These are phyloP conservation scores for Lethenteron camtschaticum DNA, from an alignment of 2,113 vertebrate species.

Conservation along the genomic window DNA sequence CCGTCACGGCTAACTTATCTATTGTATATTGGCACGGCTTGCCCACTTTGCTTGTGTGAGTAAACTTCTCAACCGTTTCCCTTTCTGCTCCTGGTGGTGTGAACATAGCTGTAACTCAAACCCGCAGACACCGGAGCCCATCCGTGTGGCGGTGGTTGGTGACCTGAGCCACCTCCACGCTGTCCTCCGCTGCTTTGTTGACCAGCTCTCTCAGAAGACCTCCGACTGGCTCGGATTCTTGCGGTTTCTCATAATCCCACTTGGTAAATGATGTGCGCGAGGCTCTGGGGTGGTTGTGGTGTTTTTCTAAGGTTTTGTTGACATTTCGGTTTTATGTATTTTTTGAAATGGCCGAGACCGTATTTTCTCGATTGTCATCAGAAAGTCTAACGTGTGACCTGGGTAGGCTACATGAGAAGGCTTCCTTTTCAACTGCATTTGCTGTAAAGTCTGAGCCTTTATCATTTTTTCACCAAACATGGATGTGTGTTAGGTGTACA, in stretches of 20 bases:
- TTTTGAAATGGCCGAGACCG: too few relatives aligned
- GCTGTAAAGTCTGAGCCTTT: too few relatives aligned
- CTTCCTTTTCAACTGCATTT: too few relatives aligned
- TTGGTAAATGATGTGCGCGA: constrained; percentile 26
- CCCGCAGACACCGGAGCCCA: constrained; percentile 43
- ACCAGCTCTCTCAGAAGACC: constrained; percentile 54
- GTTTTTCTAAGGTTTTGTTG: too few relatives aligned
- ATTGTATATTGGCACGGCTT: not conserved
- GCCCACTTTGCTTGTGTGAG: not conserved
- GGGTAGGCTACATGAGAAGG: too few relatives aligned
- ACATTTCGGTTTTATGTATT: too few relatives aligned
- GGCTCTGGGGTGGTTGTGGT: too few relatives aligned
- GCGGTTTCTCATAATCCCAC: constrained; percentile 53
- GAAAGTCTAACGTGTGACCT: too few relatives aligned
- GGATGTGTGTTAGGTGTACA: too few relatives aligned
- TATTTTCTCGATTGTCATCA: too few relatives aligned
- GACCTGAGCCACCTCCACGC: constrained; percentile 49
- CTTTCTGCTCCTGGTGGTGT: not conserved
- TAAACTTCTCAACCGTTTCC: not conserved
- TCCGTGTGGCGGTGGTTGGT: constrained; percentile 56
- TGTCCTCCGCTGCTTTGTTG: constrained; percentile 60
- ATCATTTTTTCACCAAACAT: too few relatives aligned
- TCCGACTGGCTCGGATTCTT: constrained; percentile 64
- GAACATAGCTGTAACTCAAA: constrained; percentile 55
- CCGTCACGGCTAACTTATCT: too few relatives aligned